Percentiles rank a stretch among this genome's conserved stretches.
These are phyloP conservation scores for Oscheius sp. DNA, from an alignment of 2,888 invertebrate genomes.

Conservation along the genomic window DNA sequence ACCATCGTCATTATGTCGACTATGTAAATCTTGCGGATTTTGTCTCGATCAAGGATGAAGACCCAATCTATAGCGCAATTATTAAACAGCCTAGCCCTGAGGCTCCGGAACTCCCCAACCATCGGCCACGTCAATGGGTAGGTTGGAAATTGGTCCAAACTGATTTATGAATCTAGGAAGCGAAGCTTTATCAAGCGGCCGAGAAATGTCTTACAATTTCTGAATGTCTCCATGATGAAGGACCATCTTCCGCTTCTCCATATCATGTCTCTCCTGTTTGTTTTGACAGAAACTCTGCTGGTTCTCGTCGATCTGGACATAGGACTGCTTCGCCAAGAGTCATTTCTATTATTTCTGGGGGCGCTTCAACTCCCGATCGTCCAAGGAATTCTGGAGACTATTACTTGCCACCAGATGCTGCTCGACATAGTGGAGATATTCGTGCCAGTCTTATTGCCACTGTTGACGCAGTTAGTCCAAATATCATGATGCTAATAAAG, in stretches of 20 bases:
- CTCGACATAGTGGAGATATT: slow-evolving; percentile 5
- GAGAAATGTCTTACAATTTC: slow-evolving; percentile 57
- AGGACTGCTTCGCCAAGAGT: slow-evolving; percentile 19
- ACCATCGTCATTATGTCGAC: slow-evolving; percentile 40
- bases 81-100: slow-evolving; percentile 37
- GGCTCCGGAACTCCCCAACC: slow-evolving; percentile 52
- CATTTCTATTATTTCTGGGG: slow-evolving; percentile 8
- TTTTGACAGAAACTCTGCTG: background rate
- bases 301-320: slow-evolving; percentile 2
- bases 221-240: slow-evolving; percentile 31
- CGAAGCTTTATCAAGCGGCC: slow-evolving; percentile 56
- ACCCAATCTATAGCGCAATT: slow-evolving; percentile 56
- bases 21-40: slow-evolving; percentile 65
- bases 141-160: background rate
- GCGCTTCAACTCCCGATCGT: slow-evolving; percentile 15
- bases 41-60: slow-evolving; percentile 58
- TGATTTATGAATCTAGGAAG: slow-evolving; percentile 44
- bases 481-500: too few species aligned
- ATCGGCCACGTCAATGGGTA: slow-evolving; percentile 54
- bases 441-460: slow-evolving; percentile 13
- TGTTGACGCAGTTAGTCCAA: slow-evolving; percentile 5
- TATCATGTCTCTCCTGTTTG: slow-evolving; percentile 43
- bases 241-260: slow-evolving; percentile 32
- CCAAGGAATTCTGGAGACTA: slow-evolving; percentile 24
- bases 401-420: slow-evolving; percentile 32